Percentiles rank a stretch among this genome's conserved stretches.
Conservation (phyloP, 2,113 vertebrate species). For the Chroicocephalus ridibundus region DNA sequence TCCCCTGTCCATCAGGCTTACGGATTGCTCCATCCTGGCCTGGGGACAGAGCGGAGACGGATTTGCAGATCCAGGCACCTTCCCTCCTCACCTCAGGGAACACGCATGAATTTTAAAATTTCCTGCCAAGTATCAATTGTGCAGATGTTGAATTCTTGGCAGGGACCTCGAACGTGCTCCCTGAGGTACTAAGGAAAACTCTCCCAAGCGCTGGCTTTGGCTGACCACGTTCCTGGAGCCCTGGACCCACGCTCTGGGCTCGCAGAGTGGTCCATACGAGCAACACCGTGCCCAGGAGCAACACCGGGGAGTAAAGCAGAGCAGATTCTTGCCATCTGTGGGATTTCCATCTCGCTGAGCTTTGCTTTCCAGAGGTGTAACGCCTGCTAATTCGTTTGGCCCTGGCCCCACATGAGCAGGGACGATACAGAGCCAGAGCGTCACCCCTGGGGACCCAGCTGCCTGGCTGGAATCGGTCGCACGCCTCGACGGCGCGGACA, state of each 20-base stretch:
- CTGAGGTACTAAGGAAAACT: neutral
- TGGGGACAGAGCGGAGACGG: neutral
- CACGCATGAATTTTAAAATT: neutral
- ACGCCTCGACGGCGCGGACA: rapidly evolving
- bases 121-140: constrained; percentile 1
- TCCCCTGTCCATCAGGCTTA: neutral
- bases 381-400: neutral
- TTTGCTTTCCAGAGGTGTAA: neutral
- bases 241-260: neutral
- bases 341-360: neutral
- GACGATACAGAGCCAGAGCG: neutral
- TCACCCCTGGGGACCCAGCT: neutral
- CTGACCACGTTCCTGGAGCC: neutral
- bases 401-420: neutral
- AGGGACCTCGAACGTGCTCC: neutral
- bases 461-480: neutral
- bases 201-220: neutral
- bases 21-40: neutral
- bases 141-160: constrained; percentile 53
- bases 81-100: neutral
- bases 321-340: rapidly evolving
- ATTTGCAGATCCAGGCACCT: neutral
- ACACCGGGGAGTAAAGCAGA: neutral
- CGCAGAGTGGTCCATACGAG: rapidly evolving
- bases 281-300: rapidly evolving